phyloP scores from a whole-genome alignment of 2,113 vertebrate species.

The Pleuronectes platessa region DNA sequence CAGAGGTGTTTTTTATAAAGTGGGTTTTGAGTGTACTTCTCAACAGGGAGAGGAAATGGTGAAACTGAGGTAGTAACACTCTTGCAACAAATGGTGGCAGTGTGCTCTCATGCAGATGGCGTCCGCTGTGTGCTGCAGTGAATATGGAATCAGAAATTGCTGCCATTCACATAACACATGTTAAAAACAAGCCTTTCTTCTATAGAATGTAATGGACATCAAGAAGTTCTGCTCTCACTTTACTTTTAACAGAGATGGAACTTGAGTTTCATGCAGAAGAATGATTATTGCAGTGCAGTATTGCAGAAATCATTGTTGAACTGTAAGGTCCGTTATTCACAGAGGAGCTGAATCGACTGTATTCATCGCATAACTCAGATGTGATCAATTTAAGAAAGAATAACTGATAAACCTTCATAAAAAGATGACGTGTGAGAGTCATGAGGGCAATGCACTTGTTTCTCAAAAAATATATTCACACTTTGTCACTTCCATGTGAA shows the following conservation, averaged over 20 bases:
- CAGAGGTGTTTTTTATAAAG: too few relatives aligned
- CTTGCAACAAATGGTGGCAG: constrained; percentile 70
- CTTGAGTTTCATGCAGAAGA: constrained; percentile 20
- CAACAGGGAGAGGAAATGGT: too few relatives aligned
- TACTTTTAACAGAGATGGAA: constrained; percentile 19
- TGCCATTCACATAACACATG: not conserved
- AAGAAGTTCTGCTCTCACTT: constrained; percentile 8
- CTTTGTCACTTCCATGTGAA: not conserved
- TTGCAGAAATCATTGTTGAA: not conserved
- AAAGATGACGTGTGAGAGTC: too few relatives aligned
- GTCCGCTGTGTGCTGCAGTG: constrained; percentile 22
- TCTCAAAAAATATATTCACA: not conserved
- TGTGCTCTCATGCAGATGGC: constrained; percentile 35
- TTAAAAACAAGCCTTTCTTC: constrained; percentile 12
- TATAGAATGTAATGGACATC: constrained; percentile 13
- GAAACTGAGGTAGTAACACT: constrained; percentile 50
- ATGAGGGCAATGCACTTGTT: too few relatives aligned
- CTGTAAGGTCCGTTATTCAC: not conserved
- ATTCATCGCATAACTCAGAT: not conserved
- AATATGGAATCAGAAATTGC: constrained; percentile 12
- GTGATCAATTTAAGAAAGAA: not conserved
- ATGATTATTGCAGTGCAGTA: constrained; percentile 12
- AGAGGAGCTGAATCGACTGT: not conserved
- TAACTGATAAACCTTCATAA: not conserved
- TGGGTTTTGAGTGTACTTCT: too few relatives aligned